Base-by-base conservation (phyloP, 2,797 vertebrate species). In the Danionella dracula region DNA sequence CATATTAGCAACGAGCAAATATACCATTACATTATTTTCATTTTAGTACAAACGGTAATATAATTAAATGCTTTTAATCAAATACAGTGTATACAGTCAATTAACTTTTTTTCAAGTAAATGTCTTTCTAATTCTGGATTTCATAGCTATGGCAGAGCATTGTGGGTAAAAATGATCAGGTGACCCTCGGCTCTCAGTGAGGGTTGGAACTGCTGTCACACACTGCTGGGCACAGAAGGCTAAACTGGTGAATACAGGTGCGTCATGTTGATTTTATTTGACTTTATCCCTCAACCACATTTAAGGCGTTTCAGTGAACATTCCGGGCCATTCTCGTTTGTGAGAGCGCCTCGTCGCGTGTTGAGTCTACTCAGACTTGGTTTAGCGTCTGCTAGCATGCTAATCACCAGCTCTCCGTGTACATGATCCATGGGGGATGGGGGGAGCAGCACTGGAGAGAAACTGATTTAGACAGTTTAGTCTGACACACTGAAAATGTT, bases 361-460 rank as follows among this genome's bases (percentile, higher is more conserved):
- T 11, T 12, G n/a, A n/a, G n/a, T n/a, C n/a, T n/a, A 8, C 9
- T 27, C 23, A 3, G 23, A 27, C 23, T 27, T 6, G 6, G 23
- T 29, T 17, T 46, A 35, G 19, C 13, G 11, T 12, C 7, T 8
- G 20, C 32, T 46, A 55, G 11, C 41, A 13, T 23, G 62, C 62
- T 66, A 66, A 19, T 10, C 4, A 27, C 23, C 23, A 10, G 51
- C 50, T 66, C 45, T 5, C 46, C 4, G 4, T 34, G 38, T 4
- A 40, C 11, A 35, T n/a, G 16, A 27, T 17, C 54, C 4, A 27
- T 55, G 62, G 50, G 61, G 62, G 61, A 23, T 44, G 49, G 48
- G 50, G 13, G 11, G 7, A 4, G 20, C 11, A 0, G 4, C 4
- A 4, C 11, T 17, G 5, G 38, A 13, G 12, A 0, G 5, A n/a